Evolutionary conservation across 2,113 vertebrate genomes (phyloP).

Genomic region (Tichodroma muraria): DNA sequence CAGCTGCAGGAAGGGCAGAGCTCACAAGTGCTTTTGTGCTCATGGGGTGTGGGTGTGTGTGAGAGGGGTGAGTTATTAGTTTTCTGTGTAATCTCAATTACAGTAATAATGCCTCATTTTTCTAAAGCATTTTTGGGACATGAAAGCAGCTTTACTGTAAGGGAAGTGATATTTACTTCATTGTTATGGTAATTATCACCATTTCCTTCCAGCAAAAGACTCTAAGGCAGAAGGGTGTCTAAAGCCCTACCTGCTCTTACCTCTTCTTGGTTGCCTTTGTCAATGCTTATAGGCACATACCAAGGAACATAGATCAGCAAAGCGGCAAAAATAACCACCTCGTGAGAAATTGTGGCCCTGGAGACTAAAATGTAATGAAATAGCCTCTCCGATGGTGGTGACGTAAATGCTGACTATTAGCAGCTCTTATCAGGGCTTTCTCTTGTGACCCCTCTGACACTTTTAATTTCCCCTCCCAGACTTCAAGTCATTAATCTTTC

Average conservation of each 20-base stretch:
- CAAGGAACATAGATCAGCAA: not conserved
- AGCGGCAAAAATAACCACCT: not conserved
- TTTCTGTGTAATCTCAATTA: not conserved
- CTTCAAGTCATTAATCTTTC: slow-evolving; percentile 2
- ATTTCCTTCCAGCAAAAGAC: not conserved
- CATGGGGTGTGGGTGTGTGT: not conserved
- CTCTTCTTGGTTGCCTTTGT: not conserved
- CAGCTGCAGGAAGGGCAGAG: not conserved
- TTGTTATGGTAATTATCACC: not conserved
- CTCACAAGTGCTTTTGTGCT: not conserved
- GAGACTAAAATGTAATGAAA: not conserved
- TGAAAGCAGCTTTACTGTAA: not conserved
- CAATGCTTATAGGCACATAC: not conserved
- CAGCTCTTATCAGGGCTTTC: not conserved
- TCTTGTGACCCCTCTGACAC: not conserved
- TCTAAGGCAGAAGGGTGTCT: not conserved
- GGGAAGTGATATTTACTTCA: slow-evolving; percentile 34
- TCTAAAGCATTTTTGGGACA: not conserved
- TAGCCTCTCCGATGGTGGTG: not conserved
- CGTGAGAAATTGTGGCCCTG: not conserved
- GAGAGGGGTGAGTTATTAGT: not conserved
- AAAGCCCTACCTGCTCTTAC: not conserved
- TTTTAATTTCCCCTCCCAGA: slow-evolving; percentile 10
- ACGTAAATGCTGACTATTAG: slow-evolving; percentile 20
- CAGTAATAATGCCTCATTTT: not conserved